Conservation (phyloP, 2,113 vertebrate species). For the human (Homo sapiens) region DNA sequence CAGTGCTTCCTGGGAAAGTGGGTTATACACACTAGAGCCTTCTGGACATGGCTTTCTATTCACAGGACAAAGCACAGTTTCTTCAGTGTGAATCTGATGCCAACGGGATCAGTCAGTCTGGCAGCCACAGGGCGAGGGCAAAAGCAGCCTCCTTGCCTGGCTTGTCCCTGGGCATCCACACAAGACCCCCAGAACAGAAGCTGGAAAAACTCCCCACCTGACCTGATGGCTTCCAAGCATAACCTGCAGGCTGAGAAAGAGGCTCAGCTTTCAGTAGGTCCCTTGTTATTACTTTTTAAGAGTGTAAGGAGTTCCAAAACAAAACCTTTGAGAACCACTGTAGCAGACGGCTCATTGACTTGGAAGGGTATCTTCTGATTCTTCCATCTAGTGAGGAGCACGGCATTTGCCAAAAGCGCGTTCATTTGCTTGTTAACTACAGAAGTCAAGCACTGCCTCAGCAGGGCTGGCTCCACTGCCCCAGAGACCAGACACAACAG, state of each 20-base stretch:
- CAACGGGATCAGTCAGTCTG: neutral
- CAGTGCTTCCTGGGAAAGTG: neutral
- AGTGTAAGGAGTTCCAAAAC: neutral
- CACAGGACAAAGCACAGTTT: neutral
- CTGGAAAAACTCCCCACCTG: rapidly evolving
- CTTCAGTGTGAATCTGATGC: neutral
- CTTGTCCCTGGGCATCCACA: neutral
- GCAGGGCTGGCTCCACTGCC: neutral
- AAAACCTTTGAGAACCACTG: neutral
- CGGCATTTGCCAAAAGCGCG: neutral
- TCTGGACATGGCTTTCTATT: neutral
- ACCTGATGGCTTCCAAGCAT: neutral
- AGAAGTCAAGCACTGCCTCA: neutral
- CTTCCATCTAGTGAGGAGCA: neutral
- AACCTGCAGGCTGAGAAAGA: neutral
- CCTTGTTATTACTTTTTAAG: neutral
- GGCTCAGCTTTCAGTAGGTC: neutral
- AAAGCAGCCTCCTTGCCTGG: neutral
- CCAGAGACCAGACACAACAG: neutral
- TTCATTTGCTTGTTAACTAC: neutral
- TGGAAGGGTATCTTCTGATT: neutral
- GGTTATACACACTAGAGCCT: neutral
- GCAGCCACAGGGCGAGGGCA: neutral
- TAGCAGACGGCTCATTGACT: too few relatives aligned
- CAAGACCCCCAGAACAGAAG: neutral